A percentile compares a stretch with the other conserved stretches of the same genome.
Conservation (phyloP, 92 coral and sea anemone genomes). For the Pocillopora meandrina region DNA sequence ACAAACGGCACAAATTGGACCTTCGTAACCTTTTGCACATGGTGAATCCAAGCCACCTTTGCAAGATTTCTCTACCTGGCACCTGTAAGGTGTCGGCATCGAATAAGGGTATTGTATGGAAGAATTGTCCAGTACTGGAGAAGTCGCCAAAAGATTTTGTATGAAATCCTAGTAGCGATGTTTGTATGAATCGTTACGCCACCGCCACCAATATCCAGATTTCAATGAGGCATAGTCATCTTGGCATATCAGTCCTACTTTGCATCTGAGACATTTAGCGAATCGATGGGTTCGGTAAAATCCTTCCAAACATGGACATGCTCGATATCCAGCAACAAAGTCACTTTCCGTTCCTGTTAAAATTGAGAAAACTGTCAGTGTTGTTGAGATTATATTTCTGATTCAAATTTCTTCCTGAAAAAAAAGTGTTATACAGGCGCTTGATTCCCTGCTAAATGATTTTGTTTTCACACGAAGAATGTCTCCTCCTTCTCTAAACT, state of each 20-base stretch:
- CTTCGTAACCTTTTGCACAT: background rate
- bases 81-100: slow-evolving; percentile 1
- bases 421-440: too few relatives aligned
- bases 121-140: background rate
- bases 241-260: slow-evolving; percentile 4
- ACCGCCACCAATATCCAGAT: slow-evolving; percentile 20
- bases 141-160: background rate
- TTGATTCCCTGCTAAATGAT: too few relatives aligned
- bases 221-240: slow-evolving; percentile 8
- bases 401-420: too few relatives aligned
- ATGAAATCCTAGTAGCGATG: background rate
- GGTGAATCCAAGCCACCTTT: slow-evolving; percentile 13
- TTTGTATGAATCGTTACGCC: background rate
- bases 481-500: too few relatives aligned
- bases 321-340: background rate
- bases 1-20: background rate
- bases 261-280: slow-evolving; percentile 1
- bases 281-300: slow-evolving; percentile 16
- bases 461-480: too few relatives aligned
- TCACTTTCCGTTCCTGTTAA: slow-evolving; percentile 13
- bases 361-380: too few relatives aligned
- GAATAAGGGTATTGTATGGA: background rate
- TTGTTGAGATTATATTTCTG: too few relatives aligned
- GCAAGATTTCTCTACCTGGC: slow-evolving; percentile 9
- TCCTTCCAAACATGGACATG: slow-evolving; percentile 16